Evolutionary conservation across 2,113 vertebrate species (phyloP).

Genomic region (Poeciliopsis occidentalis): DNA sequence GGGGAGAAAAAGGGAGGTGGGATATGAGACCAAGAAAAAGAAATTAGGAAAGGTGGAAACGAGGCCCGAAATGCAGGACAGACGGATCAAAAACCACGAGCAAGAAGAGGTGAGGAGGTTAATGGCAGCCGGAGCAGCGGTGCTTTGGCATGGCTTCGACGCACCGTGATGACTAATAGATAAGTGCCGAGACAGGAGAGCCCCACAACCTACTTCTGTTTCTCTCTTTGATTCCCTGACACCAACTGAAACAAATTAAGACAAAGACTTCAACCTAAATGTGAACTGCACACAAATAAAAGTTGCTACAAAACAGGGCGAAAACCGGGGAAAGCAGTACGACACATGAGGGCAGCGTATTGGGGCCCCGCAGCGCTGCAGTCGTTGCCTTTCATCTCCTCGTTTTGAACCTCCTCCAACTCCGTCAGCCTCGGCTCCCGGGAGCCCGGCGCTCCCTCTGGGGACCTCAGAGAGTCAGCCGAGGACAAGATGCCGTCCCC

Average conservation of each 20-base stretch:
- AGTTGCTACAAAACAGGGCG: conserved; percentile 29
- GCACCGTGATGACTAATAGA: conserved; percentile 32
- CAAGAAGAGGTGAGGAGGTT: not conserved
- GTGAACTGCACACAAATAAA: conserved; percentile 22
- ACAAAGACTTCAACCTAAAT: not conserved
- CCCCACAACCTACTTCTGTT: conserved; percentile 24
- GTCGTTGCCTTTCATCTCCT: conserved; percentile 57
- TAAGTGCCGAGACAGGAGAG: conserved; percentile 16
- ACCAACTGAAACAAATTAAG: conserved; percentile 36
- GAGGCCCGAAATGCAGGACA: not conserved
- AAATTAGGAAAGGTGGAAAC: not conserved
- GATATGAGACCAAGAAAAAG: not conserved
- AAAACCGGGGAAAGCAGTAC: conserved; percentile 14
- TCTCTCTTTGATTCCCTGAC: conserved; percentile 38
- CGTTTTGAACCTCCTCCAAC: conserved; percentile 62
- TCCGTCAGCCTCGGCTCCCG: conserved; percentile 33
- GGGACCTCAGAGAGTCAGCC: conserved; percentile 47
- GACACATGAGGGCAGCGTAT: conserved; percentile 9
- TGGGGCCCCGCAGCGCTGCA: conserved; percentile 34
- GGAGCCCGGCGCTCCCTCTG: conserved; percentile 31
- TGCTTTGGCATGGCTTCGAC: not conserved
- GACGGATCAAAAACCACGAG: not conserved
- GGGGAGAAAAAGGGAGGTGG: not conserved
- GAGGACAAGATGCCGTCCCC: conserved; percentile 41
- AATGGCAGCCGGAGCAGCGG: not conserved